A percentile compares a stretch with the other conserved stretches of the same genome.
These are phyloP conservation scores for Achlya flavicornis DNA, from an alignment of 2,888 invertebrate genomes.

Conservation along the genomic window DNA sequence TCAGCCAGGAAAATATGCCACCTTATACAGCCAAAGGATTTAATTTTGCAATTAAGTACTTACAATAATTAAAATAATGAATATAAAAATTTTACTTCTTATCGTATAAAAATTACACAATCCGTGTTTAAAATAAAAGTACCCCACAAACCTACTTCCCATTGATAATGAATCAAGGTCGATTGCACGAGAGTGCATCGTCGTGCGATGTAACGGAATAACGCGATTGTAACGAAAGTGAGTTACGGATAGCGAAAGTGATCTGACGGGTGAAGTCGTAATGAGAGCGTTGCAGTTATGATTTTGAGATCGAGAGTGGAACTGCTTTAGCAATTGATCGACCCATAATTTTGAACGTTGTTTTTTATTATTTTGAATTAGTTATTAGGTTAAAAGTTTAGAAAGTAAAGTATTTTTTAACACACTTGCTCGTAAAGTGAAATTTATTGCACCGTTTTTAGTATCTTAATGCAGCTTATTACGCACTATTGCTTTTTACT, in stretches of 20 bases:
- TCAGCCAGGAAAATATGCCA: no score
- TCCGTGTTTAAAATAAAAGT: neutral
- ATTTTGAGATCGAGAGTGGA: constrained; percentile 1
- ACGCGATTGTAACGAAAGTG: constrained; percentile 11
- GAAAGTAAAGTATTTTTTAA: no score
- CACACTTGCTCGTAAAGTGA: no score
- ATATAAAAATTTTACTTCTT: neutral
- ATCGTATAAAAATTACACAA: constrained; percentile 8
- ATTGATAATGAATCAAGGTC: constrained; percentile 16
- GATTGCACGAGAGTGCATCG: constrained; percentile 9
- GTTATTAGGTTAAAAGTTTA: no score
- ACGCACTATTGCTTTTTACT: no score
- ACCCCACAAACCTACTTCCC: constrained; percentile 11
- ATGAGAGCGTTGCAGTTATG: constrained; percentile 9
- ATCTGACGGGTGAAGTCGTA: constrained; percentile 8
- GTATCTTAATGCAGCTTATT: no score
- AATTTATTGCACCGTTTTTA: no score
- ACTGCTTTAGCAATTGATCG: neutral
- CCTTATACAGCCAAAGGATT: neutral
- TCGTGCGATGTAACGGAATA: neutral
- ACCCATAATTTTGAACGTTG: neutral
- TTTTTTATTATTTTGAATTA: neutral
- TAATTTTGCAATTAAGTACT: neutral
- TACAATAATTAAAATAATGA: constrained; percentile 2
- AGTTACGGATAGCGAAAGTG: constrained; percentile 14